phyloP scores from a whole-genome alignment of 2,797 vertebrate species.

The Nannoperca australis region DNA sequence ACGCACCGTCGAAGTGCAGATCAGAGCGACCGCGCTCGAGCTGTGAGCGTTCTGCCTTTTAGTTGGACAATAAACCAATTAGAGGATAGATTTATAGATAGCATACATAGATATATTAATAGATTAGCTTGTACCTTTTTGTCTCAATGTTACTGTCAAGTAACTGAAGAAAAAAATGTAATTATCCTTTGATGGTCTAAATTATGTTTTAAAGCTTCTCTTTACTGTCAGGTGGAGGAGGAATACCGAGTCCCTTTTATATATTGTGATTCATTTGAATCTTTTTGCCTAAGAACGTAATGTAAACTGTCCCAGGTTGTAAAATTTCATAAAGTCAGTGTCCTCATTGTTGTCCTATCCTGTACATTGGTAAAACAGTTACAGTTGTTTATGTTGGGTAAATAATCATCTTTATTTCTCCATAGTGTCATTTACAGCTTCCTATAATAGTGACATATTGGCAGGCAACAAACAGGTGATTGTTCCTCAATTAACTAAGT shows the following conservation, averaged over 20 bases:
- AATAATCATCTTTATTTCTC: not conserved
- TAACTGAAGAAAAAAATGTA: too few relatives aligned
- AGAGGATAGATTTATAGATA: constrained; percentile 16
- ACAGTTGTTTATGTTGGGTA: not conserved
- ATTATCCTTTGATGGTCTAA: not conserved
- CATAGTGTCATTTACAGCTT: constrained; percentile 5
- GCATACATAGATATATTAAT: too few relatives aligned
- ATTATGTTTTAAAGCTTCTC: not conserved
- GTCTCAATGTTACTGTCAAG: too few relatives aligned
- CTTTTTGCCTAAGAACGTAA: not conserved
- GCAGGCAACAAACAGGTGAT: constrained; percentile 21
- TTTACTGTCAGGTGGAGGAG: not conserved
- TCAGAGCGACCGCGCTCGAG: constrained; percentile 38
- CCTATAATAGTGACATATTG: not conserved
- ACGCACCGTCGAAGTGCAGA: constrained; percentile 21
- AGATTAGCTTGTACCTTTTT: too few relatives aligned
- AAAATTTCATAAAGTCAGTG: too few relatives aligned
- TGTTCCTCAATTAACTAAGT: constrained; percentile 36
- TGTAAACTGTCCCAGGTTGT: not conserved
- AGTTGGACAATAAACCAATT: constrained; percentile 40
- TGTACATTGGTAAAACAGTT: too few relatives aligned
- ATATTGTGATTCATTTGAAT: not conserved
- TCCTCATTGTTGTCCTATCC: not conserved
- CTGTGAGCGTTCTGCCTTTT: constrained; percentile 15
- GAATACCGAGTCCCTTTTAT: not conserved